Evolutionary conservation across 2,113 vertebrate species (phyloP), one percentile per base, ranked within the genome.

Genomic region (Scatophagus argus): DNA sequence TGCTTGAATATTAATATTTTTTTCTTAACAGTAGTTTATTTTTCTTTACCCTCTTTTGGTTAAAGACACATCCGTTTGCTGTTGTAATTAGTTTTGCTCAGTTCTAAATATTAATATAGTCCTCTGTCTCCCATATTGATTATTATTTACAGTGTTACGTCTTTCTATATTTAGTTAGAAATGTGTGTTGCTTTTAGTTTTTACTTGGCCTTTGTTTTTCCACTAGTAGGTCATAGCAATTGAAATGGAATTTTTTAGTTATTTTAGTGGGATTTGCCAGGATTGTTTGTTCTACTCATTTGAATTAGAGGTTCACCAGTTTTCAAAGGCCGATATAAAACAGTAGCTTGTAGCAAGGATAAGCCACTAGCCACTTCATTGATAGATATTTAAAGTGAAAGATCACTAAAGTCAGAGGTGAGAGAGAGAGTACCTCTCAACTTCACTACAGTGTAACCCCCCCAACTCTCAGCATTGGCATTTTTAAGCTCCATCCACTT

Each of bases 311-410:
- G n/a, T n/a, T n/a, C n/a, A n/a, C n/a, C n/a, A n/a, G n/a, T n/a
- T n/a, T n/a, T n/a, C n/a, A n/a, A n/a, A n/a, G n/a, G n/a, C n/a
- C n/a, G n/a, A n/a, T n/a, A n/a, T n/a, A n/a, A n/a, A n/a, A n/a
- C n/a, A n/a, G n/a, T n/a, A n/a, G n/a, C n/a, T n/a, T n/a, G n/a
- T n/a, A n/a, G n/a, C n/a, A n/a, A n/a, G n/a, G n/a, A n/a, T n/a
- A n/a, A n/a, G n/a, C n/a, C n/a, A n/a, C n/a, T n/a, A n/a, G n/a
- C n/a, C n/a, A n/a, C n/a, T n/a, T n/a, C n/a, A n/a, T n/a, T n/a
- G n/a, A n/a, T n/a, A n/a, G 51, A 32, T 27, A 16, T 69, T 69
- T 56, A 32, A 56, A 56, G 44, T 64, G 17, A 46, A 19, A n/a
- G 16, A 10, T 29, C 16, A 8, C 3, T 11, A 31, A 43, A 13